phyloP scores from a whole-genome alignment of 2,113 vertebrate species.

The Oryzias melastigma region DNA sequence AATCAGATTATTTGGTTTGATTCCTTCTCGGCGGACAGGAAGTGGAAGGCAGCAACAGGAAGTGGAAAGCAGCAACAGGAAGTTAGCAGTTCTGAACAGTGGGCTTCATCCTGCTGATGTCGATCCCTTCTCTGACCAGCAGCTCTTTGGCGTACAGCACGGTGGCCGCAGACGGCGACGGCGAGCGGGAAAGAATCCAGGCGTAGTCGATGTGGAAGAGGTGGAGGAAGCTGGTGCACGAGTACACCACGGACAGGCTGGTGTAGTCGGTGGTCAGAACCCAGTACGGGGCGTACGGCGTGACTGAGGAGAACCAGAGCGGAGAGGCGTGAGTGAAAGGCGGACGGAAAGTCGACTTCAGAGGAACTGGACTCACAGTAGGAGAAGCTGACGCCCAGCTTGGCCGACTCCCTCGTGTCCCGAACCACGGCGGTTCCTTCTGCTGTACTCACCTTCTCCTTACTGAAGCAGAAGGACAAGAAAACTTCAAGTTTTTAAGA shows the following conservation, averaged over 20 bases:
- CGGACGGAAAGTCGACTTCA: background rate
- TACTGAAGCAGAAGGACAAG: conserved; percentile 5
- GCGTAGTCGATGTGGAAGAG: conserved; percentile 8
- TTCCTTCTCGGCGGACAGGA: no score
- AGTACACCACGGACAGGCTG: conserved; percentile 18
- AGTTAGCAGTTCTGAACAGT: conserved; percentile 19
- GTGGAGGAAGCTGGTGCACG: conserved; percentile 13
- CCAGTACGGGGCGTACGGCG: conserved; percentile 22
- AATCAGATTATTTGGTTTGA: no score
- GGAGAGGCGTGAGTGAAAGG: background rate
- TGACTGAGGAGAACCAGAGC: conserved; percentile 1
- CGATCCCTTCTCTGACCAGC: background rate
- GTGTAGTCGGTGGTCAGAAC: conserved; percentile 27
- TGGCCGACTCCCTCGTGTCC: conserved; percentile 9
- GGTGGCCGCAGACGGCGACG: background rate
- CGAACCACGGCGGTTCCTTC: conserved; percentile 19
- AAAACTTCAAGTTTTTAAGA: no score
- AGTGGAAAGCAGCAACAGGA: no score
- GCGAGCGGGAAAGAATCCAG: conserved; percentile 21
- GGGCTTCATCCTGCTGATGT: conserved; percentile 4
- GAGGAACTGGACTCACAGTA: conserved; percentile 9
- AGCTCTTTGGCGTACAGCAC: conserved; percentile 1
- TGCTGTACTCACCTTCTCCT: background rate
- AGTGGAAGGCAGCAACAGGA: background rate
- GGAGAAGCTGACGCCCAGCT: conserved; percentile 19